Conservation (phyloP, 1,140 invertebrate genomes). For the Trialeurodes vaporariorum region DNA sequence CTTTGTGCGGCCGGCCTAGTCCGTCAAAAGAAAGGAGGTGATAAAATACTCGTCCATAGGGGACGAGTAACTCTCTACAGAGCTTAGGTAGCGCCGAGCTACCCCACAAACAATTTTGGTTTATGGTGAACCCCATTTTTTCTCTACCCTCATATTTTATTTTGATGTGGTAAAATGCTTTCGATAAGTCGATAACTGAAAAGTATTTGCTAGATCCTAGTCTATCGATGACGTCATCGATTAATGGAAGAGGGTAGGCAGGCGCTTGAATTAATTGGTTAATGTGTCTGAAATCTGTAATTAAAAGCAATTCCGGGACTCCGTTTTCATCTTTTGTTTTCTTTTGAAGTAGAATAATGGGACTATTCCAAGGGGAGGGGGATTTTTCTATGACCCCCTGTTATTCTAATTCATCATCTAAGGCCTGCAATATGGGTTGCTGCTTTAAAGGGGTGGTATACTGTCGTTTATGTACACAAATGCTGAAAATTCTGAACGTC, state of each 20-base stretch:
- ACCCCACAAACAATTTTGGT: too few relatives aligned
- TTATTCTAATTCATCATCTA: neutral
- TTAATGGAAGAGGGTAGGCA: neutral
- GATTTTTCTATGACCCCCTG: neutral
- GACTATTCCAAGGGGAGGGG: neutral
- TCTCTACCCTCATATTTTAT: neutral
- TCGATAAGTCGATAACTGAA: neutral
- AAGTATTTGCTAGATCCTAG: neutral
- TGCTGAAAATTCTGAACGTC: too few relatives aligned
- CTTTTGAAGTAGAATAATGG: neutral
- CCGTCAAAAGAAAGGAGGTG: too few relatives aligned
- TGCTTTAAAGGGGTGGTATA: neutral
- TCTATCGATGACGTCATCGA: neutral
- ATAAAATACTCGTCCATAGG: too few relatives aligned
- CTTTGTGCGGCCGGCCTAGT: too few relatives aligned
- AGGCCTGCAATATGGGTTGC: neutral
- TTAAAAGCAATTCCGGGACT: neutral
- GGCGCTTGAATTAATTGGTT: neutral
- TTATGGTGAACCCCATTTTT: neutral
- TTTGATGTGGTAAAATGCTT: neutral
- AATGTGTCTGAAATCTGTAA: neutral
- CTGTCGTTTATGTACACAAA: too few relatives aligned
- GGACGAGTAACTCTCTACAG: too few relatives aligned
- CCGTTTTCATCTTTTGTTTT: neutral
- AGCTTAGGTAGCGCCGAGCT: too few relatives aligned